Evolutionary conservation across 2,797 vertebrate species (phyloP).

Genomic region (Chiloscyllium punctatum): DNA sequence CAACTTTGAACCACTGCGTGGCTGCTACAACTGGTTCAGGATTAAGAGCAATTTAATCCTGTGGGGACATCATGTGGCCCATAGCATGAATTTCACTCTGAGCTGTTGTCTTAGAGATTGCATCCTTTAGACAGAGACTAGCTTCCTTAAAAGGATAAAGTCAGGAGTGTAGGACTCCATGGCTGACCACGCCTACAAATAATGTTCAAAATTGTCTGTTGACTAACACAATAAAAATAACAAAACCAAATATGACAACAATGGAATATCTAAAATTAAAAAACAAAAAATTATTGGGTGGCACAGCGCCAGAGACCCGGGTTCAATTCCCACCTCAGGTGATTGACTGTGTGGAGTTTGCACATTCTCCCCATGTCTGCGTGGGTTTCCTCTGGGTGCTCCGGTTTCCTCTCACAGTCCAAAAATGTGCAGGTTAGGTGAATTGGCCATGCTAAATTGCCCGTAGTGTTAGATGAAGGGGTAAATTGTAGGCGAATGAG

Average conservation of each 20-base stretch:
- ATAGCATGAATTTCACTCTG: not conserved
- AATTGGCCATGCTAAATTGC: too few species aligned
- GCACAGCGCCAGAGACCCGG: too few species aligned
- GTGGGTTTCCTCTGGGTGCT: too few species aligned
- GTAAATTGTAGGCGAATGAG: too few species aligned
- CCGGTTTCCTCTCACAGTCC: too few species aligned
- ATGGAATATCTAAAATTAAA: not conserved
- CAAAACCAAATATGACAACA: too few species aligned
- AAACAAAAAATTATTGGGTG: not conserved
- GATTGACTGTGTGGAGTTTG: too few species aligned
- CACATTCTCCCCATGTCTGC: too few species aligned
- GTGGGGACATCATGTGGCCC: not conserved
- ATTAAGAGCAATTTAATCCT: not conserved
- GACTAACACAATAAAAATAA: not conserved
- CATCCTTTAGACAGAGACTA: not conserved
- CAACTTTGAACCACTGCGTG: not conserved
- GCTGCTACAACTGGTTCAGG: not conserved
- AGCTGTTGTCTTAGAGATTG: not conserved
- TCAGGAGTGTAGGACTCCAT: too few species aligned
- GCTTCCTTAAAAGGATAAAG: not conserved
- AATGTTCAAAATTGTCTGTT: not conserved
- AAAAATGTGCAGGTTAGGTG: too few species aligned
- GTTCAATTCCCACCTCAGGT: too few species aligned
- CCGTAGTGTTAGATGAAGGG: too few species aligned
- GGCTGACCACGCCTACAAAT: not conserved